Percentiles rank a stretch among this genome's conserved stretches.
Conservation (phyloP, 2,797 vertebrate genomes). For the Sebastes wilsoni region DNA sequence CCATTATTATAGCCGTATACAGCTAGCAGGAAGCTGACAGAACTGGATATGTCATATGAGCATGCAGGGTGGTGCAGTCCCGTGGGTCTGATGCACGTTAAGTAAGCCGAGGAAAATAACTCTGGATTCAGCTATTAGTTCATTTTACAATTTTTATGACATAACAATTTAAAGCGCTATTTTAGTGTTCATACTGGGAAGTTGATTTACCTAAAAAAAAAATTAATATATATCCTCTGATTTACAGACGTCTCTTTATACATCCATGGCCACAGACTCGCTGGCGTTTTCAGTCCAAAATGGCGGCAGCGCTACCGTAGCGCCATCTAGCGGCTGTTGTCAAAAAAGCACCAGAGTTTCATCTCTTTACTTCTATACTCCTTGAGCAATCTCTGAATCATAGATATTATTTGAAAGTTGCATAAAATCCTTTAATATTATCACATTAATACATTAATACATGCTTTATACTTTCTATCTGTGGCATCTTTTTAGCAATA, state of each 20-base stretch:
- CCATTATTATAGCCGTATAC: too few relatives aligned
- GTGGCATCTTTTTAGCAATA: not conserved
- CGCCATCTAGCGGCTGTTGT: too few relatives aligned
- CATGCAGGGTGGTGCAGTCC: fast-evolving
- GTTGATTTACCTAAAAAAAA: not conserved
- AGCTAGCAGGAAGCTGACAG: too few relatives aligned
- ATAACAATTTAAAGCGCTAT: not conserved
- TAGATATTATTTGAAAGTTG: not conserved
- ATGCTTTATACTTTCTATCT: not conserved
- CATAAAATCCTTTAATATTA: not conserved
- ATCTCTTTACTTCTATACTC: not conserved
- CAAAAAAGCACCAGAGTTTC: too few relatives aligned
- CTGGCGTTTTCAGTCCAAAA: too few relatives aligned
- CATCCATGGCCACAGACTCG: too few relatives aligned
- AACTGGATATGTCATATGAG: too few relatives aligned
- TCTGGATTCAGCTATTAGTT: too few relatives aligned
- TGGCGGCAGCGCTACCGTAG: too few relatives aligned
- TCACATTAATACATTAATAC: not conserved
- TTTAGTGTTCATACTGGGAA: not conserved
- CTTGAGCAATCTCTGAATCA: not conserved
- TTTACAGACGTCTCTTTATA: not conserved
- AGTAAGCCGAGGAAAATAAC: fast-evolving
- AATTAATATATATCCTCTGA: not conserved
- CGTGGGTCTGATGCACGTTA: too few relatives aligned
- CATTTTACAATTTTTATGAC: too few relatives aligned